A percentile compares a stretch with the other conserved stretches of the same genome.
phyloP scores from a whole-genome alignment of 2,797 vertebrate genomes.

The Lagorchestes hirsutus region DNA sequence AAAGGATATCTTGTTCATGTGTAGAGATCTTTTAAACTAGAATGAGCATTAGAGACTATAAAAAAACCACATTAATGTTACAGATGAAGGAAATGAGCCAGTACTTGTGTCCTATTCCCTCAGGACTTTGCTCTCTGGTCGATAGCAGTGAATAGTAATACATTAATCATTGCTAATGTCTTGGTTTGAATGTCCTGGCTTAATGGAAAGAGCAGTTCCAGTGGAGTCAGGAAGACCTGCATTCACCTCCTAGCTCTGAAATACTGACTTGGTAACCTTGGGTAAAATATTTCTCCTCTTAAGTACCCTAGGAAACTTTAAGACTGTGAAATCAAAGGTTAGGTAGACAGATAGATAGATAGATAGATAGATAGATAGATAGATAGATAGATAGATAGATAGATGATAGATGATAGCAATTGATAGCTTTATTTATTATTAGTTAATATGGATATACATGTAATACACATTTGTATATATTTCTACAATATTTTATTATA shows the following conservation, averaged over 20 bases:
- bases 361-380: too few relatives aligned
- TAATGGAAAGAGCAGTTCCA: neutral
- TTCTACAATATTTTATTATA: neutral
- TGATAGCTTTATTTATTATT: neutral
- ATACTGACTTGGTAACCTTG: neutral
- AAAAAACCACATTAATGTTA: neutral
- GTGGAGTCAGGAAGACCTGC: neutral
- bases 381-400: too few relatives aligned
- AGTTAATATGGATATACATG: neutral
- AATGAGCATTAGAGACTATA: neutral
- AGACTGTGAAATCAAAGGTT: neutral
- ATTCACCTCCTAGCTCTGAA: neutral
- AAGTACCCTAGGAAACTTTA: neutral
- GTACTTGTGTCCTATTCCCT: neutral
- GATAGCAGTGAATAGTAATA: neutral
- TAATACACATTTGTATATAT: neutral
- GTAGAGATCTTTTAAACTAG: neutral
- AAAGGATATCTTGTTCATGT: neutral
- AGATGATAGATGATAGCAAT: too few relatives aligned
- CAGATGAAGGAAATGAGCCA: neutral
- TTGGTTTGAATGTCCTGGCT: neutral
- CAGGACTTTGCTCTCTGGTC: neutral
- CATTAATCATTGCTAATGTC: neutral
- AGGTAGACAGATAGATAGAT: neutral
- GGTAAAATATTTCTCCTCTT: neutral